These are phyloP conservation scores for Acanthosepion esculentum DNA, from an alignment of 2,888 invertebrate genomes.

Conservation along the genomic window DNA sequence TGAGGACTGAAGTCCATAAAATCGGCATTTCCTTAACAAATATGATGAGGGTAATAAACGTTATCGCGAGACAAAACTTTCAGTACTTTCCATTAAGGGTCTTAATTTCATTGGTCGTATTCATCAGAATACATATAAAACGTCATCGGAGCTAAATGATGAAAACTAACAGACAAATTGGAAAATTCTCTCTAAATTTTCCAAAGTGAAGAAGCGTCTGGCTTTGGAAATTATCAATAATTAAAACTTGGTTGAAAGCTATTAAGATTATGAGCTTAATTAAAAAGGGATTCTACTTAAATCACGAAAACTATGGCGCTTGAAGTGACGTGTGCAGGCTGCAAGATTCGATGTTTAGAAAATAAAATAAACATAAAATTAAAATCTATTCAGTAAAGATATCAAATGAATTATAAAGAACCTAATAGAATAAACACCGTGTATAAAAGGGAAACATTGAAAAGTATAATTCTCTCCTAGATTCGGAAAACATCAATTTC, in stretches of 20 bases:
- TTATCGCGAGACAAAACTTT: background rate
- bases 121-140: constrained; percentile 17
- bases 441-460: no score
- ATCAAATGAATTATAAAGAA: no score
- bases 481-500: no score
- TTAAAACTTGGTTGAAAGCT: background rate
- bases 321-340: background rate
- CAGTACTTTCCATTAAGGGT: background rate
- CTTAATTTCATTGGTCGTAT: background rate
- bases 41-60: background rate
- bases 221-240: background rate
- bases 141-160: background rate
- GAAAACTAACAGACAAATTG: background rate
- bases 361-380: no score
- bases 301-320: background rate
- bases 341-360: no score
- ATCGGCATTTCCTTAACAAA: background rate
- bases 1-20: background rate
- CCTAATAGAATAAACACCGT: no score
- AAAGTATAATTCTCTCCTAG: no score
- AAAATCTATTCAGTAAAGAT: no score
- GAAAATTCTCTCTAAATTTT: background rate
- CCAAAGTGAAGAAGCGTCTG: background rate
- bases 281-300: background rate
- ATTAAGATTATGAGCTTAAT: background rate